A percentile compares a stretch with the other conserved stretches of the same genome.
Evolutionary conservation across 2,888 invertebrate species (phyloP).

Genomic region (Eueremaeus valkanovi): DNA sequence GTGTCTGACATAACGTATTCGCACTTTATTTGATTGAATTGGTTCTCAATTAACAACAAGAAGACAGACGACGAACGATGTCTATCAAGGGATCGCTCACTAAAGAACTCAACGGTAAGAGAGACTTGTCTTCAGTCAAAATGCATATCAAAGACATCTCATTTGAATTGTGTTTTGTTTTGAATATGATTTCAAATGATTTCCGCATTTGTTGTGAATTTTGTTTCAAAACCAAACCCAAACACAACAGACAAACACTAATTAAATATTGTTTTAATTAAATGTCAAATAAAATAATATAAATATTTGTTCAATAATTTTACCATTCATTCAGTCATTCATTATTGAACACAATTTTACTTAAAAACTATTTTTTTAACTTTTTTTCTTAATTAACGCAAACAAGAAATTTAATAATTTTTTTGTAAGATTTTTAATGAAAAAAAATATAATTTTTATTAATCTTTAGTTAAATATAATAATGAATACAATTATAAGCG

Average conservation of each 20-base stretch:
- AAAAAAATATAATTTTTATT: no score
- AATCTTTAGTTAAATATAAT: no score
- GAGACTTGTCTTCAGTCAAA: background rate
- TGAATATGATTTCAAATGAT: conserved; percentile 11
- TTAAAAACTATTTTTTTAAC: no score
- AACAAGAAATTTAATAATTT: no score
- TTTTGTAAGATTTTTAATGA: no score
- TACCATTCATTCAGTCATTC: no score
- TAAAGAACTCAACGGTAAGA: conserved; percentile 25
- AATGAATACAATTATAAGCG: no score
- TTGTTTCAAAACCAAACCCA: conserved; percentile 20
- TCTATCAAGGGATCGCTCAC: conserved; percentile 20
- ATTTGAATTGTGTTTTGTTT: background rate
- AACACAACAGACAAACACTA: background rate
- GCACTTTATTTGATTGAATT: background rate
- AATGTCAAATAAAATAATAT: no score
- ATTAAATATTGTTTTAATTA: no score
- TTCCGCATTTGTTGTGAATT: conserved; percentile 27
- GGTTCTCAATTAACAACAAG: background rate
- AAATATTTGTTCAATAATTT: no score
- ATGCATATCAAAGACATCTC: background rate
- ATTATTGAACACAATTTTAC: no score
- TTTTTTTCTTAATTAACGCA: no score
- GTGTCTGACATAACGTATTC: background rate
- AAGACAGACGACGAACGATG: background rate